These are phyloP conservation scores for Drosophila demipolita DNA, from an alignment of 2,888 invertebrate species.

Conservation along the genomic window DNA sequence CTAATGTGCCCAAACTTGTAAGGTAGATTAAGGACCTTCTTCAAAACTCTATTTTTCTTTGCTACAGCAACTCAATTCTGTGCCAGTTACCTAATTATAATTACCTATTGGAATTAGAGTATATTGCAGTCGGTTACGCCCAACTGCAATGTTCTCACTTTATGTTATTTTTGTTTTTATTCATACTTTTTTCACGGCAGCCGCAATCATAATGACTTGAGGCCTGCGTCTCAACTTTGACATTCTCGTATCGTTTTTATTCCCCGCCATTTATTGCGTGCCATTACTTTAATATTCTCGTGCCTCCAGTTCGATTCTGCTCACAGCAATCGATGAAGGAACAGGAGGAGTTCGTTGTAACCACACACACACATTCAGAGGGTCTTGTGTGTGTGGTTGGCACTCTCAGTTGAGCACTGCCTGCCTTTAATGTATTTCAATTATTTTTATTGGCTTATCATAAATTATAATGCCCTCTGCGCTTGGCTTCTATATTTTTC, in stretches of 20 bases:
- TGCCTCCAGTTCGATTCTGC: constrained; percentile 32
- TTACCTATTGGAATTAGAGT: neutral
- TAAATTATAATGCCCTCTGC: constrained; percentile 67
- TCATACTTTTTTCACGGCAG: constrained; percentile 51
- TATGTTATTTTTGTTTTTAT: constrained; percentile 29
- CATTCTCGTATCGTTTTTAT: constrained; percentile 49
- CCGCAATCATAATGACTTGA: constrained; percentile 36
- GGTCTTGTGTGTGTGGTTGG: constrained; percentile 38
- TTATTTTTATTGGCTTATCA: constrained; percentile 74
- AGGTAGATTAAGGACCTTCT: neutral
- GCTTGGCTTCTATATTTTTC: constrained; percentile 60
- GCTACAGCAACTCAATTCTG: neutral
- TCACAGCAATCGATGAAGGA: constrained; percentile 50
- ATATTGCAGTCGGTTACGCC: neutral
- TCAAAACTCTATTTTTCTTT: neutral
- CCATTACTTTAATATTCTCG: constrained; percentile 65
- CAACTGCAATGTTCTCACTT: neutral
- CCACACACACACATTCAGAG: constrained; percentile 36
- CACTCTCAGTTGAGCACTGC: constrained; percentile 36
- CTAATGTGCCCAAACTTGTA: neutral
- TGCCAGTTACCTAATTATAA: no score
- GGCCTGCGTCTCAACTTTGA: constrained; percentile 60
- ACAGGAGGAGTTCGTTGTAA: constrained; percentile 44
- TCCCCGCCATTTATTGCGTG: constrained; percentile 61
- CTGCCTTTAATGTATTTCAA: constrained; percentile 71